Conservation (phyloP, 2,113 vertebrate genomes). For the Epinephelus cyanopodus region DNA sequence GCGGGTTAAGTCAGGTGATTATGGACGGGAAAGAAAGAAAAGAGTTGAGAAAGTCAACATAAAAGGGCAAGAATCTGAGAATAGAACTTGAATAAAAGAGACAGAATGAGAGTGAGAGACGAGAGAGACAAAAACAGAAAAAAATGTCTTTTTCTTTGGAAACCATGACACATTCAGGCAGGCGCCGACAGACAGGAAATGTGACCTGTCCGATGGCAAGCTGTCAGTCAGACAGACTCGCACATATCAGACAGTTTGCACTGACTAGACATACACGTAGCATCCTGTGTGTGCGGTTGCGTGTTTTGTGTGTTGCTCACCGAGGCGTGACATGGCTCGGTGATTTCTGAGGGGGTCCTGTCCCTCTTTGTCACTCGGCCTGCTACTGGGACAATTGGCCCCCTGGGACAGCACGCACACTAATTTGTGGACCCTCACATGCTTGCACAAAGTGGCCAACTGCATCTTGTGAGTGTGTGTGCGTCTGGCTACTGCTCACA, state of each 20-base stretch:
- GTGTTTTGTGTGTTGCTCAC: conserved; percentile 17
- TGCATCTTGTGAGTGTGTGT: neutral
- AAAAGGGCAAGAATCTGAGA: neutral
- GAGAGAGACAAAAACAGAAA: neutral
- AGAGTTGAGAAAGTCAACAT: neutral
- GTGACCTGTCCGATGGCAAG: neutral
- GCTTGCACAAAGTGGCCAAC: conserved; percentile 10
- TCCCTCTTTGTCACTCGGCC: conserved; percentile 40
- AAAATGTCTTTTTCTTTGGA: neutral
- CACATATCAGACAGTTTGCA: neutral
- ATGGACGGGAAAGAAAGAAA: neutral
- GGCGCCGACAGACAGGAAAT: conserved; percentile 28
- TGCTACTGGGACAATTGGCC: conserved; percentile 41
- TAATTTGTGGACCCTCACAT: conserved; percentile 29
- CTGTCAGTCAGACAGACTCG: conserved; percentile 6
- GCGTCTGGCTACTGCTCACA: conserved; percentile 12
- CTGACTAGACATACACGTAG: conserved; percentile 17
- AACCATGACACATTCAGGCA: conserved; percentile 23
- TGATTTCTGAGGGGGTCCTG: conserved; percentile 22
- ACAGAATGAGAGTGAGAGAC: no score
- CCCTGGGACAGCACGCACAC: conserved; percentile 29
- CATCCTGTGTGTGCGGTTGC: conserved; percentile 26
- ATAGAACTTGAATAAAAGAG: neutral
- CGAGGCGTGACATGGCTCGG: neutral
- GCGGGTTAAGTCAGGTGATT: conserved; percentile 16